Conservation (phyloP, 2,113 vertebrate species). For the Eurystomus gularis region DNA sequence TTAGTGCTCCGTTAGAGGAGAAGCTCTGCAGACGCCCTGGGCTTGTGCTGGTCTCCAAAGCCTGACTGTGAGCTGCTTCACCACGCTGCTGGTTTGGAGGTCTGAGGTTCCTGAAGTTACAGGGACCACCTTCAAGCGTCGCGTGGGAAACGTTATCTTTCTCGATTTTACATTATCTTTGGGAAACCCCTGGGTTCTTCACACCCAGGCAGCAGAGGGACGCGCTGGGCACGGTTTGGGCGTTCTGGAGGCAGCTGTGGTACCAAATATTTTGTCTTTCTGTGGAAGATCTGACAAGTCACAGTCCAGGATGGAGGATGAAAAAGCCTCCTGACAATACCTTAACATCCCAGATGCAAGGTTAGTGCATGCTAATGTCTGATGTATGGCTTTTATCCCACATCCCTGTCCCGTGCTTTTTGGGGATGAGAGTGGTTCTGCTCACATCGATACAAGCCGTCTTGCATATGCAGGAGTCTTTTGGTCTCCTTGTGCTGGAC, state of each 20-base stretch:
- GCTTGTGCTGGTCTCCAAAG: neutral
- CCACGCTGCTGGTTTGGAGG: neutral
- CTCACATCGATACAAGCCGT: neutral
- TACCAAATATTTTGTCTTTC: neutral
- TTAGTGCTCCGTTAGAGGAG: neutral
- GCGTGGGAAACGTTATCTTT: neutral
- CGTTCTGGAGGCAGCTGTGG: neutral
- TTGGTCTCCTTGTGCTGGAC: neutral
- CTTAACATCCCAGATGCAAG: neutral
- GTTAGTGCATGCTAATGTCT: neutral
- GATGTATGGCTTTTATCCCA: neutral
- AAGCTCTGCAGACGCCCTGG: neutral
- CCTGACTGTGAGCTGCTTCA: neutral
- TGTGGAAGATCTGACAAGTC: neutral
- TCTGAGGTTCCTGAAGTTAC: neutral
- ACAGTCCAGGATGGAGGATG: neutral
- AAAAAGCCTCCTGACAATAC: neutral
- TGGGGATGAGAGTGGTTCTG: neutral
- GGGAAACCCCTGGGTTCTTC: neutral
- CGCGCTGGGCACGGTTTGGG: neutral
- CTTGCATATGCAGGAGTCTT: accelerated
- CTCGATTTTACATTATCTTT: neutral
- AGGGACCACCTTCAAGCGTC: neutral
- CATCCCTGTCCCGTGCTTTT: neutral
- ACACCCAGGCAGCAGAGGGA: neutral